These are phyloP conservation scores for Gnathonemus echidnorhynchus DNA, from an alignment of 2,113 vertebrate genomes.

Conservation along the genomic window DNA sequence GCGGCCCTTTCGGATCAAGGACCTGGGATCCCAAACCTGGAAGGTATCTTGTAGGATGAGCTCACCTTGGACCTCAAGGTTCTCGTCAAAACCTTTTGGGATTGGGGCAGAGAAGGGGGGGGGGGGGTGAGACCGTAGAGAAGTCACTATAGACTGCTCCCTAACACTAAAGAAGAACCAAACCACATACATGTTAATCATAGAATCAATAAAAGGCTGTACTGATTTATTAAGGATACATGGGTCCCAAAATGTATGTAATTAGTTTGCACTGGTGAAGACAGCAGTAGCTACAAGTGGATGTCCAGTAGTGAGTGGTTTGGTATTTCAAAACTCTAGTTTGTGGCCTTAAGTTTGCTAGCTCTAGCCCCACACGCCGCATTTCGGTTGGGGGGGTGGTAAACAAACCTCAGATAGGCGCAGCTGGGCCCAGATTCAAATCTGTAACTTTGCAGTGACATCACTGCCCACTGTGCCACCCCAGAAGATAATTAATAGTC, in stretches of 20 bases:
- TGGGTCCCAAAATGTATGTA: not conserved
- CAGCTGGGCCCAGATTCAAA: not conserved
- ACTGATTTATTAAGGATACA: not conserved
- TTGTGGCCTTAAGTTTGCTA: not conserved
- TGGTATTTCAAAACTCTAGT: not conserved
- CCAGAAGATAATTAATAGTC: not conserved
- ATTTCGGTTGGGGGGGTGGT: not conserved
- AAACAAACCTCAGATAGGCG: not conserved
- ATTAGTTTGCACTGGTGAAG: not conserved
- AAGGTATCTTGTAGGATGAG: conserved; percentile 95
- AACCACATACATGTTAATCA: not conserved
- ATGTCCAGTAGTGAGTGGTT: not conserved
- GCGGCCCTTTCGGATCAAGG: conserved; percentile 92
- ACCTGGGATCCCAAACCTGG: conserved; percentile 99
- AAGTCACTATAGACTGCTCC: not conserved
- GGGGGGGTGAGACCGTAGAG: not conserved
- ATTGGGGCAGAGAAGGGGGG: not conserved
- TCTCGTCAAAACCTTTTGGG: conserved; percentile 82
- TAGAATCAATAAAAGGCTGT: not conserved
- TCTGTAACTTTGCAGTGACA: not conserved
- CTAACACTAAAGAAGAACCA: not conserved
- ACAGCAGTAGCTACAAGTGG: not conserved
- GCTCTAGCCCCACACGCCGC: not conserved
- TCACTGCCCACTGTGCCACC: not conserved
- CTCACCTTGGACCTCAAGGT: conserved; percentile 92